Base-by-base conservation (phyloP, 2,888 invertebrate genomes). In the Zygogramma bicolorata region DNA sequence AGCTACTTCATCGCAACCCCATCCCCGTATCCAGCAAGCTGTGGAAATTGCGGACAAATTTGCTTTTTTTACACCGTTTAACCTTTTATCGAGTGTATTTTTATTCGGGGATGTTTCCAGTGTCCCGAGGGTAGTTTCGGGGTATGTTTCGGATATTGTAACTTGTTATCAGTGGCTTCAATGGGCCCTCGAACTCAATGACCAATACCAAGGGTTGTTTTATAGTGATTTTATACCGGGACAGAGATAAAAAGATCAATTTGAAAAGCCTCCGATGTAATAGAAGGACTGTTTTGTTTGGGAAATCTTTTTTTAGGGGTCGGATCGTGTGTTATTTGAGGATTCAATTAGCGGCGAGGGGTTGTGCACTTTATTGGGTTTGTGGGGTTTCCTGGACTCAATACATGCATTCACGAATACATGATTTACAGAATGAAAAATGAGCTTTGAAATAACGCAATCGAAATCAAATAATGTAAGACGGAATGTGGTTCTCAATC, bases 21-120 rank as follows among this genome's bases (percentile, higher is more conserved):
- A 62, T 68, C 63, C 65, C 49, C 59, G n/a, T 27, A 72, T 68
- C 61, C 49, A 65, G 42, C 65, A 59, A 68, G 62, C 68, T 57
- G 63, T 53, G 74, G 69, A 70, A 71, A 73, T 63, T 62, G 72
- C 67, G 63, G 74, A 75, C 77, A 77, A 77, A 78, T 77, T 74
- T 71, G 72, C 71, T 75, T 71, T 78, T 77, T 78, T 78, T 78
- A 75, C 74, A 74, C 74, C 73, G 74, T 78, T 78, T 77, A 78
- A 77, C 78, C 77, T 77, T 77, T 78, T 78, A 77, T 78, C 74
- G 78, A 71, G 74, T 75, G 73, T 68, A 75, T 76, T 74, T 76
- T 76, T 76, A 74, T 76, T 73, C 53, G 68, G 68, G 69, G 70
- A 71, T 40, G 65, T 66, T 67, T 68, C 53, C 31, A 57, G 69